These are phyloP conservation scores for Brachyhypopomus occidentalis DNA, from an alignment of 2,113 vertebrate species.

Conservation along the genomic window DNA sequence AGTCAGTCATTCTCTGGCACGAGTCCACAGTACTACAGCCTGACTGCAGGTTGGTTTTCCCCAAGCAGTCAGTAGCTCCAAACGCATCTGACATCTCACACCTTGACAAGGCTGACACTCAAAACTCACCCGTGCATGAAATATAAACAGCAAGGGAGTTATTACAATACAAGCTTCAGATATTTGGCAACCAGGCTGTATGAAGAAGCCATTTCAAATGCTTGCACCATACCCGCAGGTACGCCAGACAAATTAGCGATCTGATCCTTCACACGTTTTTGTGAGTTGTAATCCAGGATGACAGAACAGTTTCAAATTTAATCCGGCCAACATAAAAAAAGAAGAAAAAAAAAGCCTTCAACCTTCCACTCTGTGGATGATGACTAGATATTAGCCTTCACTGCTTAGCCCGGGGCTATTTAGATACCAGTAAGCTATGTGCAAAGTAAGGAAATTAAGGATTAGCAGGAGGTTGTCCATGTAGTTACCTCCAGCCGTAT, in stretches of 20 bases:
- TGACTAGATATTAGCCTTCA: not conserved
- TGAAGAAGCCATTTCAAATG: not conserved
- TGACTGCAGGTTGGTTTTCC: not conserved
- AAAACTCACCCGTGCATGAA: slow-evolving; percentile 26
- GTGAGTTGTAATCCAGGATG: slow-evolving; percentile 54
- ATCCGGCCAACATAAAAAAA: slow-evolving; percentile 62
- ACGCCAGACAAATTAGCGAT: slow-evolving; percentile 38
- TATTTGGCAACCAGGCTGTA: slow-evolving; percentile 27
- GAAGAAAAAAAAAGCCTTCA: not conserved
- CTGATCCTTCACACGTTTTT: slow-evolving; percentile 35
- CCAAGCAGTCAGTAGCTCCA: slow-evolving; percentile 18
- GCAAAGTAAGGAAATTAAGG: not conserved
- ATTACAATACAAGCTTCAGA: not conserved
- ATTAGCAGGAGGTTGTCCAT: slow-evolving; percentile 2
- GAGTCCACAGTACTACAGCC: slow-evolving; percentile 12
- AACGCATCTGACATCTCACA: slow-evolving; percentile 19
- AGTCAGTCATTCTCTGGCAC: slow-evolving; percentile 21
- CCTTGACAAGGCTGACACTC: slow-evolving; percentile 7
- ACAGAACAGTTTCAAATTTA: slow-evolving; percentile 47
- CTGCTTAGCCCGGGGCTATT: slow-evolving; percentile 18
- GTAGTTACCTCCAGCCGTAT: not conserved
- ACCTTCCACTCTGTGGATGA: not conserved
- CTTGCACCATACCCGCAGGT: not conserved
- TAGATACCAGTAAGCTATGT: slow-evolving; percentile 1
- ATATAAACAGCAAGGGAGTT: not conserved